Base-by-base conservation (phyloP, 2,888 invertebrate genomes). In the Drosophila setosimentum region DNA sequence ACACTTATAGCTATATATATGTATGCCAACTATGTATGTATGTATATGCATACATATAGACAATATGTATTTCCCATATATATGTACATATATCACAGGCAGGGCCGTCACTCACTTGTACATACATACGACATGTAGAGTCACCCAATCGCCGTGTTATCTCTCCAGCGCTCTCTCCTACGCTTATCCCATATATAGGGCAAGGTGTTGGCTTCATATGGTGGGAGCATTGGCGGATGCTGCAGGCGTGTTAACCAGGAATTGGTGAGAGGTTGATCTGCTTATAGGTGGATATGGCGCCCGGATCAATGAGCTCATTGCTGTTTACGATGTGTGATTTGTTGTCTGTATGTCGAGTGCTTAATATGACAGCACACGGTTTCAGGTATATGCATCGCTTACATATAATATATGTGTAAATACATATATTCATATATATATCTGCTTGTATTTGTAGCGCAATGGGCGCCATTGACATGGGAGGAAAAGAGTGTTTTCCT, bases 281-380 rank as follows among this genome's bases (percentile, higher is more conserved):
- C 29, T 35, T 24, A 4, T 8, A 4, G 48, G 42, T 7, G 35
- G 27, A 45, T 61, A 53, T 59, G 75, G 68, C 78, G 74, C 69
- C 62, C 55, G 65, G 61, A 79, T 82, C 83, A 76, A 73, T 82
- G 87, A 82, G 87, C 84, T 83, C 81, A 87, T 82, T 83, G 82
- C 82, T 83, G 84, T 78, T 76, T 68, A 72, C 73, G 63, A 69
- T 74, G 51, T 62, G 45, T 35, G 45, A 66, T 32, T 53, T 66
- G 45, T 53, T 66, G 45, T 66, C 35, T 66, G 16, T 30, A 16
- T 67, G 37, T 37, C 21, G 67, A 45, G 32, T 61, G 32, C 32
- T 70, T 42, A 58, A 59, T 69, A 29, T 60, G 55, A 45, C 53
- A 45, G 16, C 53, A 45, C n/a, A 27, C 35, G 4, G 58, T 30